These are phyloP conservation scores for Burhinus bistriatus DNA, from an alignment of 2,113 vertebrate genomes.

Conservation along the genomic window DNA sequence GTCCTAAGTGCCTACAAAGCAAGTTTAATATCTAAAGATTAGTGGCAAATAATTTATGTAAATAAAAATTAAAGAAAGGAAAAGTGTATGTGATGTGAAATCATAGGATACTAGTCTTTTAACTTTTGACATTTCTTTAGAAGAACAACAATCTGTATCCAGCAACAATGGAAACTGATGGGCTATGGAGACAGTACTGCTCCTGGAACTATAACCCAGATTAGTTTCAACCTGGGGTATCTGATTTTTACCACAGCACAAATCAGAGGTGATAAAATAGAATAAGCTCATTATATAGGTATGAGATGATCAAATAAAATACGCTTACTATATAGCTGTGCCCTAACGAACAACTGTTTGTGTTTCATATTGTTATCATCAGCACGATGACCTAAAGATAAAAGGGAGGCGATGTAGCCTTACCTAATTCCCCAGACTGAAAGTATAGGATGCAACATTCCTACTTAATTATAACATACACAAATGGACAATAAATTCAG, in stretches of 20 bases:
- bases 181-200: neutral
- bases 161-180: neutral
- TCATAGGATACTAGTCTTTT: neutral
- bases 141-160: neutral
- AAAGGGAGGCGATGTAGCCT: neutral
- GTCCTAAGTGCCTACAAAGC: neutral
- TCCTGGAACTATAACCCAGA: neutral
- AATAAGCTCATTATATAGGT: neutral
- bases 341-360: neutral
- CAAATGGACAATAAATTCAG: neutral
- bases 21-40: neutral
- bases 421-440: neutral
- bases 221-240: neutral
- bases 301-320: neutral
- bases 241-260: neutral
- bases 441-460: neutral
- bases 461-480: neutral
- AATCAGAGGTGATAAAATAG: neutral
- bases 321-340: neutral
- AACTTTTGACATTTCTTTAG: neutral
- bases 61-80: neutral
- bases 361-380: neutral
- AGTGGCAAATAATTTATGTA: neutral
- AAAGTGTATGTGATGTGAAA: neutral
- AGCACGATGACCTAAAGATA: fast-evolving